phyloP scores from a whole-genome alignment of 2,113 vertebrate genomes.

The Anoplopoma fimbria region DNA sequence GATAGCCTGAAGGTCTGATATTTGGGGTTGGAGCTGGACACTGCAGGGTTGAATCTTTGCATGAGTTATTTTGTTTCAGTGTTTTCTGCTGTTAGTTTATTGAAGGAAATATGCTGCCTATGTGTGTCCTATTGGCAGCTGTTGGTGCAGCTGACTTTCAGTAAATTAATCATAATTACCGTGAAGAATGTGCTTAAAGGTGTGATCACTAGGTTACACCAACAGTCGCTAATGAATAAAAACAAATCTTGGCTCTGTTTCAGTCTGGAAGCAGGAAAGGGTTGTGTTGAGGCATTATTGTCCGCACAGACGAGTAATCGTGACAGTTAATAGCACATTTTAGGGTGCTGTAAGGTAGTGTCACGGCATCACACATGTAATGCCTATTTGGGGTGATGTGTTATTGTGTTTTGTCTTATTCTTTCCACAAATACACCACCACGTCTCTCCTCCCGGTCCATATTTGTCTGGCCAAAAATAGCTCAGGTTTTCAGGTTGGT shows the following conservation, averaged over 20 bases:
- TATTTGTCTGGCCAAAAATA: background rate
- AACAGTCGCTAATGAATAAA: background rate
- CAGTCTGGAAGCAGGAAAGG: background rate
- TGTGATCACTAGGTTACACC: background rate
- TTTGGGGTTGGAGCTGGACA: background rate
- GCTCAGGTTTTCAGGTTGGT: background rate
- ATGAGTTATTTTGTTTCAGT: background rate
- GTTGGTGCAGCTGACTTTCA: background rate
- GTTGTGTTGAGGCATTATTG: too few species aligned
- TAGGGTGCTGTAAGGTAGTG: background rate
- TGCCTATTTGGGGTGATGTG: background rate
- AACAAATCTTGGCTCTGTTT: background rate
- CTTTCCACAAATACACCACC: background rate
- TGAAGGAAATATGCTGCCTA: background rate
- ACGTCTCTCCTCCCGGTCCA: background rate
- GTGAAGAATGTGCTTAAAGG: background rate
- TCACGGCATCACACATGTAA: background rate
- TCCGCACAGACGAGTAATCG: background rate
- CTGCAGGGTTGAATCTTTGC: background rate
- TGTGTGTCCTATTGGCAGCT: slow-evolving; percentile 5
- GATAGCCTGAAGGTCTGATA: background rate
- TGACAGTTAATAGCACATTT: background rate
- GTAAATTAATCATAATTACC: slow-evolving; percentile 3
- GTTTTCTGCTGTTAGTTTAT: background rate
- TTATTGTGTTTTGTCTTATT: background rate